These are phyloP conservation scores for Trichonephila inaurata DNA, from an alignment of 1,140 invertebrate species.

Conservation along the genomic window DNA sequence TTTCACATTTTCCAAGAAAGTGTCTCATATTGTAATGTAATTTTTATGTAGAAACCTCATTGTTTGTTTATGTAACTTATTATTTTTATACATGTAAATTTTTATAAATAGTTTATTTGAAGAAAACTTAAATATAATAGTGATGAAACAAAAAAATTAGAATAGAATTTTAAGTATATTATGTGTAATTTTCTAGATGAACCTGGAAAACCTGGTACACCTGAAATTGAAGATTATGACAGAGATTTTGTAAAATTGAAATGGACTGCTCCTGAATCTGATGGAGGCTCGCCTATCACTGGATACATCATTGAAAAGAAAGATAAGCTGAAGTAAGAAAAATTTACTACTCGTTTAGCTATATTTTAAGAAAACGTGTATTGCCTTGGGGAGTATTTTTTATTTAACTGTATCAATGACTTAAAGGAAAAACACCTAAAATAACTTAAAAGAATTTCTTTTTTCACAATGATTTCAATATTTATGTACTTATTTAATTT, in stretches of 20 bases:
- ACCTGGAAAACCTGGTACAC: constrained; percentile 94
- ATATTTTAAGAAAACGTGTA: too few relatives aligned
- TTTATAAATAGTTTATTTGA: too few relatives aligned
- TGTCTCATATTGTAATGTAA: too few relatives aligned
- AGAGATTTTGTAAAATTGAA: constrained; percentile 94
- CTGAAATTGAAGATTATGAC: constrained; percentile 95
- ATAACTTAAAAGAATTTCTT: neutral
- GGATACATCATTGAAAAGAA: constrained; percentile 95
- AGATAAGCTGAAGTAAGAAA: constrained; percentile 88
- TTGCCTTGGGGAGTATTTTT: neutral
- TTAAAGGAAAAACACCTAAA: neutral
- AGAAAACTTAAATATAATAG: too few relatives aligned
- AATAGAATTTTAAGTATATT: too few relatives aligned
- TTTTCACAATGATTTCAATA: neutral
- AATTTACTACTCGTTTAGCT: neutral
- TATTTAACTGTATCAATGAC: neutral
- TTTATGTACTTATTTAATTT: neutral
- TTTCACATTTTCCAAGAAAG: too few relatives aligned
- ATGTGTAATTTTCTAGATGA: constrained; percentile 84
- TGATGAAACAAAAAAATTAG: too few relatives aligned
- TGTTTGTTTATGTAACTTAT: too few relatives aligned
- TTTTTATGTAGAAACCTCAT: too few relatives aligned
- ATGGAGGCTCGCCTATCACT: constrained; percentile 92
- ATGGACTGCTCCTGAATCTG: constrained; percentile 89
- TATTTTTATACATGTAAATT: too few relatives aligned